Conservation (phyloP, 2,113 vertebrate species). For the Clarias magur region DNA sequence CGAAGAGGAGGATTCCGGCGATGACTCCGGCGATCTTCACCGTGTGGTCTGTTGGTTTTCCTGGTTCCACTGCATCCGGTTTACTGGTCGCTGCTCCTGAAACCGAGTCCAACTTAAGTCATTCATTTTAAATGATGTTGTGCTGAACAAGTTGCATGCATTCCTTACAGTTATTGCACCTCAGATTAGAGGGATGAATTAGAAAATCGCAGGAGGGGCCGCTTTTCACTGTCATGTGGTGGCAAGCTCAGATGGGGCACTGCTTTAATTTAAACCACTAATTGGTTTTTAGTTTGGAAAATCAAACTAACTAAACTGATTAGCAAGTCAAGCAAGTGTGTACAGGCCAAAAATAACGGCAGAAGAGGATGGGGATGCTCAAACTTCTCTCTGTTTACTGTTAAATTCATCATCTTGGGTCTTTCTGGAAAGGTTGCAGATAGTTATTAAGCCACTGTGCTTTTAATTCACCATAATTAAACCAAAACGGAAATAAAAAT, state of each 20-base stretch:
- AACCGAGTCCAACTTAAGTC: conserved; percentile 13
- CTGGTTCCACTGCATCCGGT: conserved; percentile 80
- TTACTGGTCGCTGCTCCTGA: conserved; percentile 84
- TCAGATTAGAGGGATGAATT: not conserved
- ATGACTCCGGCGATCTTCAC: conserved; percentile 90
- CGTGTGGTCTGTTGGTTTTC: conserved; percentile 85
- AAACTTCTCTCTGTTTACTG: not conserved
- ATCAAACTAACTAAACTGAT: not conserved
- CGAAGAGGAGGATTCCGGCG: conserved; percentile 86
- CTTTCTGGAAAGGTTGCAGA: not conserved
- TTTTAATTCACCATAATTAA: not conserved
- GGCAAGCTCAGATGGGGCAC: not conserved
- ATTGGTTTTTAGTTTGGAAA: not conserved
- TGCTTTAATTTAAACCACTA: conserved; percentile 1
- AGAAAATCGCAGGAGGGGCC: not conserved
- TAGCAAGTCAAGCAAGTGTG: not conserved
- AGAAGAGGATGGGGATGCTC: not conserved
- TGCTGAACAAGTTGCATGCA: not conserved
- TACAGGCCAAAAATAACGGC: not conserved
- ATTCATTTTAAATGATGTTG: not conserved
- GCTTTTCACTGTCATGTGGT: not conserved
- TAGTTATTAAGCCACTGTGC: not conserved
- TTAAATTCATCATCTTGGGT: not conserved
- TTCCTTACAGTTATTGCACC: not conserved
- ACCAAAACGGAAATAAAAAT: not conserved